Evolutionary conservation across 1,140 invertebrate genomes (phyloP), one percentile per base, ranked within the genome.

Genomic region (Drosophila sproati): DNA sequence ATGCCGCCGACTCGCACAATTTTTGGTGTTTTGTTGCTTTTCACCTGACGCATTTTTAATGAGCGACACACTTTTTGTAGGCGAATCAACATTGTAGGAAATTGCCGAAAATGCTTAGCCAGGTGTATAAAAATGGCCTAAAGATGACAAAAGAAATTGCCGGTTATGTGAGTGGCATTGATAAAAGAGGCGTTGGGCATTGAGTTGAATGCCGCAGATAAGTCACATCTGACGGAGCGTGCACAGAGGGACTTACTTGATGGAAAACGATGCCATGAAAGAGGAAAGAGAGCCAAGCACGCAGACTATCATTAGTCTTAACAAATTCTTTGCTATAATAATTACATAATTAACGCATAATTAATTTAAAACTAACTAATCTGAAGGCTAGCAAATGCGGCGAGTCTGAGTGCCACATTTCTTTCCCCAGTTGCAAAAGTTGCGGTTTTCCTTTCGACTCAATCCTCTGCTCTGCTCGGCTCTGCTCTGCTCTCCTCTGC

Each of bases 291-390:
- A n/a, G 3, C 6, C 20, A 20, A n/a, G 48, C 8, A 51, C 41
- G 35, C 10, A 4, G 48, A 34, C 34, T 39, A 29, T 28, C 50
- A 52, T 51, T 66, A 64, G 39, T 64, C 41, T 12, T 55, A 12
- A 4, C 20, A 7, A 51, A 35, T 12, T 72, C 41, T 51, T 45
- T 20, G 63, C 20, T 39, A 43, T 67, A 69, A 89, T 89, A 80
- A 88, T 89, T 89, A 75, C 70, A 85, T 78, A 85, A 88, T 89
- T 89, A 85, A 80, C 77, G 70, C 77, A 82, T 83, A 89, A 88
- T 88, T 88, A 83, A 85, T 89, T 80, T 78, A 80, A 83, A 80
- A 80, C 64, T 67, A 75, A 76, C 57, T 64, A 68, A 41, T 73
- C 37, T 61, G 45, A 56, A 34, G 41, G 12, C 48, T 60, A 60